Percentiles rank a stretch among this genome's conserved stretches.
These are phyloP conservation scores for Dinoponera quadriceps DNA, from an alignment of 1,140 invertebrate species.

Conservation along the genomic window DNA sequence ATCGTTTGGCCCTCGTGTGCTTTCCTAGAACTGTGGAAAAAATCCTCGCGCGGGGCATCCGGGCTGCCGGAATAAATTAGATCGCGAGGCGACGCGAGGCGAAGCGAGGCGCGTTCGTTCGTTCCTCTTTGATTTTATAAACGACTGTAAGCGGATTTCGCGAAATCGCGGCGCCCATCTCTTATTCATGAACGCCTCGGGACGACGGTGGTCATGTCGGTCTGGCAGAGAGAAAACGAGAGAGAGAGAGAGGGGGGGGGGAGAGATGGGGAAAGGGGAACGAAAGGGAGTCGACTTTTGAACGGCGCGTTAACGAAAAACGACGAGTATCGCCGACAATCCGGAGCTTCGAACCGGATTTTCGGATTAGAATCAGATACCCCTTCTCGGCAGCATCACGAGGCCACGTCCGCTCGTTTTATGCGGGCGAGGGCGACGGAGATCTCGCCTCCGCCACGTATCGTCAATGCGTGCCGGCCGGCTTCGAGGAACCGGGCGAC, in stretches of 20 bases:
- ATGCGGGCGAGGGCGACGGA: constrained; percentile 62
- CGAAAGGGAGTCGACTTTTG: constrained; percentile 10
- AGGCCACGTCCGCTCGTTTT: constrained; percentile 60
- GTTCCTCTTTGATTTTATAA: constrained; percentile 1
- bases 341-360: constrained; percentile 67
- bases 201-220: constrained; percentile 20
- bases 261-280: too few relatives aligned
- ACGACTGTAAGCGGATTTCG: constrained; percentile 32
- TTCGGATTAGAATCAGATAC: constrained; percentile 69
- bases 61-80: constrained; percentile 27
- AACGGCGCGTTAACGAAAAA: constrained; percentile 66
- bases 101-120: too few relatives aligned
- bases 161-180: background rate
- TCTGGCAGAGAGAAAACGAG: background rate
- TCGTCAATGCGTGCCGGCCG: constrained; percentile 18
- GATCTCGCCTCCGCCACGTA: constrained; percentile 65
- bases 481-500: constrained; percentile 57
- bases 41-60: background rate
- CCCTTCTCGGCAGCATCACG: constrained; percentile 33
- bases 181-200: constrained; percentile 54
- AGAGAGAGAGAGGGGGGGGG: too few relatives aligned
- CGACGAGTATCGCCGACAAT: constrained; percentile 54
- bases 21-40: background rate
- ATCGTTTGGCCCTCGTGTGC: too few relatives aligned
- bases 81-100: background rate